Evolutionary conservation across 2,113 vertebrate genomes (phyloP).

Genomic region (Antigone vipio): DNA sequence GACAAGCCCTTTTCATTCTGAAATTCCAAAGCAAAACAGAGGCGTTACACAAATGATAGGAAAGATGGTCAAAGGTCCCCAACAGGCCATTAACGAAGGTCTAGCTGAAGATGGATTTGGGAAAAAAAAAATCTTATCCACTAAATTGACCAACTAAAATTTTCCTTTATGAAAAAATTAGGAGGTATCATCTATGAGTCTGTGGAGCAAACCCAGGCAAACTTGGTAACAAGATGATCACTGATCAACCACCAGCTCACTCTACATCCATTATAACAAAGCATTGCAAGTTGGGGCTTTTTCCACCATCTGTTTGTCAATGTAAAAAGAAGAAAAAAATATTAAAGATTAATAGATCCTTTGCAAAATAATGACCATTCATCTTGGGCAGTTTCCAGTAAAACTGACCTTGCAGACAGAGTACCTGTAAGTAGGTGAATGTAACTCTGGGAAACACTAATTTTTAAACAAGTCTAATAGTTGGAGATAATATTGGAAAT

Average conservation of each 20-base stretch:
- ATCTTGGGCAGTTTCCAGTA: background rate
- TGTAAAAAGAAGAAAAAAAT: background rate
- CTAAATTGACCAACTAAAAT: background rate
- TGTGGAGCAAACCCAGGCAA: background rate
- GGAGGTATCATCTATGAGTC: background rate
- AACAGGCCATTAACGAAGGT: background rate
- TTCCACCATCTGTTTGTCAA: background rate
- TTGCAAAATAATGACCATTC: background rate
- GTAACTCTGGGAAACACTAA: background rate
- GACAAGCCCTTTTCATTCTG: background rate
- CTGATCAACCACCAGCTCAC: background rate
- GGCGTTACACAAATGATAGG: fast-evolving
- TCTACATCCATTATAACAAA: background rate
- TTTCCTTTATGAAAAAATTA: background rate
- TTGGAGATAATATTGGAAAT: background rate
- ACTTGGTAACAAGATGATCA: background rate
- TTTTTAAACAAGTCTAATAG: background rate
- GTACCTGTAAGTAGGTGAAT: background rate
- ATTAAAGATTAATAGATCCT: no score
- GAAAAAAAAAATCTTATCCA: background rate
- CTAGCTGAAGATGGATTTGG: background rate
- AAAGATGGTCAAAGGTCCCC: background rate
- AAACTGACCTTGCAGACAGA: background rate
- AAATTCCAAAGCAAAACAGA: background rate
- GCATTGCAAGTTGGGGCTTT: fast-evolving